A percentile compares a stretch with the other conserved stretches of the same genome.
phyloP scores from a whole-genome alignment of 2,797 vertebrate species.

The Megaceryle alcyon region DNA sequence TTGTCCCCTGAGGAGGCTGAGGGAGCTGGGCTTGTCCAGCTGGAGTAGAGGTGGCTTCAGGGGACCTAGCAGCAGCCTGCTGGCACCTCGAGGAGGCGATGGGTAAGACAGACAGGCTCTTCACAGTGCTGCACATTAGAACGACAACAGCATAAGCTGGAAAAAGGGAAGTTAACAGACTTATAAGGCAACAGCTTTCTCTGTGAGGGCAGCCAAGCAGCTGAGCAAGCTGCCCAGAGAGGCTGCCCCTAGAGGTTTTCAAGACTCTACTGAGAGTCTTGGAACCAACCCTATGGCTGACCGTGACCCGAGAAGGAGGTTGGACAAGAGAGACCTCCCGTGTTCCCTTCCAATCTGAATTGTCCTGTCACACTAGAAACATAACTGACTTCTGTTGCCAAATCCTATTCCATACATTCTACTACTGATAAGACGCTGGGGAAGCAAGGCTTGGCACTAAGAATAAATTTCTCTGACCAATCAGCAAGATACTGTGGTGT shows the following conservation, averaged over 20 bases:
- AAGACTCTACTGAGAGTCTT: background rate
- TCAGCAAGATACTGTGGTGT: background rate
- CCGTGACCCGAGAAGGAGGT: background rate
- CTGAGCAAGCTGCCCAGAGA: background rate
- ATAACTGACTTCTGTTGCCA: background rate
- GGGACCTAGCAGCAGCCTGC: background rate
- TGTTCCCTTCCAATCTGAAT: background rate
- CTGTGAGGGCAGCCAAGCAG: background rate
- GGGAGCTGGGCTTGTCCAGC: background rate
- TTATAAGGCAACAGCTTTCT: background rate
- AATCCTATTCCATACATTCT: background rate
- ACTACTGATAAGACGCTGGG: background rate
- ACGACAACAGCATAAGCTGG: rapidly evolving
- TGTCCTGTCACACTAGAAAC: background rate
- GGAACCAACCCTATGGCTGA: background rate
- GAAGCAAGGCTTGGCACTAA: background rate
- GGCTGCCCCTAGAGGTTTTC: background rate
- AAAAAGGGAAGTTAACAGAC: background rate
- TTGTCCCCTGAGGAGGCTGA: background rate
- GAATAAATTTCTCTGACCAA: background rate
- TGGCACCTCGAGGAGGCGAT: background rate
- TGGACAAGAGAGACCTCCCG: background rate
- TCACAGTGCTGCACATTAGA: background rate
- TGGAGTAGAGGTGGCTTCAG: background rate
- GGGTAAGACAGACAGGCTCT: background rate